phyloP scores from a whole-genome alignment of 2,797 vertebrate species.

The Siniperca obscura region DNA sequence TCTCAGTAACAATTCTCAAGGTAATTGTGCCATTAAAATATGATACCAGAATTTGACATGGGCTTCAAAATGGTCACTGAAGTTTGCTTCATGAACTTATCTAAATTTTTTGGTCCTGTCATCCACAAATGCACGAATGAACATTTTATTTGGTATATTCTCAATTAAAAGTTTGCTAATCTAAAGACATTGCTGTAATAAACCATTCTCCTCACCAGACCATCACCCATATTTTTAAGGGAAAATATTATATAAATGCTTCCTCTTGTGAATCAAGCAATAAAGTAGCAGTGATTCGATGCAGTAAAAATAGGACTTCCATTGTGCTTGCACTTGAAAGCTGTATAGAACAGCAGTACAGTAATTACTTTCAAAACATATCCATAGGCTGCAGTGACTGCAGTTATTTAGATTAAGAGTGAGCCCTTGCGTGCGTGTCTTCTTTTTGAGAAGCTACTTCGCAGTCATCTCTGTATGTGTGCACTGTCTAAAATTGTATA shows the following conservation, averaged over 20 bases:
- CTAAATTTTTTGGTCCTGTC: neutral
- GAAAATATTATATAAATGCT: neutral
- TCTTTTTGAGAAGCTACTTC: constrained; percentile 16
- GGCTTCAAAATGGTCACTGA: neutral
- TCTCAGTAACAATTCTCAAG: neutral
- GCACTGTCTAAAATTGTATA: constrained; percentile 11
- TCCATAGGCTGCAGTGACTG: constrained; percentile 47
- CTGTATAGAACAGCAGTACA: neutral
- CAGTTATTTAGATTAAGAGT: neutral
- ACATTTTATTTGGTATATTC: neutral
- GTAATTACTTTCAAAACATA: constrained; percentile 39
- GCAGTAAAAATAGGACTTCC: constrained; percentile 15
- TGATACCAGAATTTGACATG: neutral
- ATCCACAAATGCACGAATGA: neutral
- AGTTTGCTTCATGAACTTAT: neutral
- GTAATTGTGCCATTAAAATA: neutral
- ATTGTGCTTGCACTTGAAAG: constrained; percentile 36
- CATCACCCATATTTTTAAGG: neutral
- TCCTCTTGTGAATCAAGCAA: constrained; percentile 3
- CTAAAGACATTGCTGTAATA: neutral
- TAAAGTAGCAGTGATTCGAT: constrained; percentile 1
- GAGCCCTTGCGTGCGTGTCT: neutral
- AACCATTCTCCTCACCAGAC: neutral
- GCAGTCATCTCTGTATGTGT: constrained; percentile 21
- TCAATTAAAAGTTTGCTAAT: neutral